These are phyloP conservation scores for Chinchilla lanigera DNA, from an alignment of 2,113 vertebrate species.

Conservation along the genomic window DNA sequence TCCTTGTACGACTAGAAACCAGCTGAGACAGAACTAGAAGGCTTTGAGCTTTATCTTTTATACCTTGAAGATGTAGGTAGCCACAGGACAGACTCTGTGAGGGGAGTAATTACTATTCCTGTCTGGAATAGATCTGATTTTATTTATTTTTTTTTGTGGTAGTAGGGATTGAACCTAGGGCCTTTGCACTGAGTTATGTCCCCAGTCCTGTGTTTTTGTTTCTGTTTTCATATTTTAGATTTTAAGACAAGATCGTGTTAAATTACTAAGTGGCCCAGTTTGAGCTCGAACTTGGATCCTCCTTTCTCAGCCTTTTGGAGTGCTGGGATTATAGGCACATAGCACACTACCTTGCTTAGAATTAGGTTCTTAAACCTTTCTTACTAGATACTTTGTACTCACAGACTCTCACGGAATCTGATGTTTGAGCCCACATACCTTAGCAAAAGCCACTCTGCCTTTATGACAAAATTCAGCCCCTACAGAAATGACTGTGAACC, in stretches of 20 bases:
- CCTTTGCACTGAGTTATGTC: not conserved
- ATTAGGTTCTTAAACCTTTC: not conserved
- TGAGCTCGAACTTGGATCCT: not conserved
- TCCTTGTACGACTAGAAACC: not conserved
- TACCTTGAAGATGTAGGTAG: not conserved
- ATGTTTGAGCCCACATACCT: not conserved
- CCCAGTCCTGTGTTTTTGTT: not conserved
- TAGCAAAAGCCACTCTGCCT: not conserved
- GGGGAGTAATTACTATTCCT: not conserved
- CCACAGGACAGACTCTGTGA: not conserved
- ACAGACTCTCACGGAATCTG: not conserved
- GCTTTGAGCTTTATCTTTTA: not conserved
- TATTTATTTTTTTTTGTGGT: not conserved
- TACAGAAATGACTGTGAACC: not conserved
- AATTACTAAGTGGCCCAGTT: not conserved
- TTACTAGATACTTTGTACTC: not conserved
- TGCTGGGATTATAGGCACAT: not conserved
- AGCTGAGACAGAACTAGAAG: not conserved
- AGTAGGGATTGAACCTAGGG: not conserved
- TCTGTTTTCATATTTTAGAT: not conserved
- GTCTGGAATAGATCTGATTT: not conserved
- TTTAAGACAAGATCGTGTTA: not conserved
- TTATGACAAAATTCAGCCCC: not conserved
- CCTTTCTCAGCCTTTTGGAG: not conserved
- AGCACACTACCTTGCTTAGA: not conserved